A percentile compares a stretch with the other conserved stretches of the same genome.
These are phyloP conservation scores for Pandemis corylana DNA, from an alignment of 2,888 invertebrate genomes.

Conservation along the genomic window DNA sequence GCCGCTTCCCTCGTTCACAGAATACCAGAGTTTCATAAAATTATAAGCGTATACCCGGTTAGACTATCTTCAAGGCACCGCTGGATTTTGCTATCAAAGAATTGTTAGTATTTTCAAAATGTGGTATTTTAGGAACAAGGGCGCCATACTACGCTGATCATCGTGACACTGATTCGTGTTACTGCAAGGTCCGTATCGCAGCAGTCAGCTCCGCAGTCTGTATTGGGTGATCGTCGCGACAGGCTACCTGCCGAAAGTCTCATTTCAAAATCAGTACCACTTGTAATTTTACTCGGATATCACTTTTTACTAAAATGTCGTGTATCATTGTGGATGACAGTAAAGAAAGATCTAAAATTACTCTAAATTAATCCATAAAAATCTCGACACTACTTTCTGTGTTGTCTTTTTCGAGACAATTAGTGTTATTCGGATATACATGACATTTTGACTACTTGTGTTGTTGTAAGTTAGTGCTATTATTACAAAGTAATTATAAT, in stretches of 20 bases:
- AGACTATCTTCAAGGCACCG: background rate
- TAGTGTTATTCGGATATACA: slow-evolving; percentile 45
- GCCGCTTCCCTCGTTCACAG: background rate
- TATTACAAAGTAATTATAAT: slow-evolving; percentile 68
- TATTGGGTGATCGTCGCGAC: slow-evolving; percentile 18
- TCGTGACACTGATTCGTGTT: background rate
- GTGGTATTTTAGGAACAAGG: background rate
- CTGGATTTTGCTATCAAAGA: background rate
- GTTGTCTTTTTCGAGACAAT: slow-evolving; percentile 54
- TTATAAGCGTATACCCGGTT: background rate
- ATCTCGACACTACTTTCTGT: slow-evolving; percentile 48
- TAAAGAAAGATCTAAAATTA: slow-evolving; percentile 48
- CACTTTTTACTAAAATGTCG: slow-evolving; percentile 17
- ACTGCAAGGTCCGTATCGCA: background rate
- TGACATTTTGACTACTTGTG: slow-evolving; percentile 52
- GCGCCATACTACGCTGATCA: background rate
- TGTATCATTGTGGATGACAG: slow-evolving; percentile 44
- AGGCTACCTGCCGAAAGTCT: slow-evolving; percentile 9
- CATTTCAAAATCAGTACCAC: slow-evolving; percentile 8
- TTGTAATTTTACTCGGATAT: slow-evolving; percentile 16
- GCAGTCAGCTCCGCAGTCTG: background rate
- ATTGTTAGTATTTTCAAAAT: background rate
- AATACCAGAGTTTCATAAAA: background rate
- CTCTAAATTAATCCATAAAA: slow-evolving; percentile 15
- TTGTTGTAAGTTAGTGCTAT: slow-evolving; percentile 64